Base-by-base conservation (phyloP, 2,888 invertebrate species). In the Neoascia interrupta region DNA sequence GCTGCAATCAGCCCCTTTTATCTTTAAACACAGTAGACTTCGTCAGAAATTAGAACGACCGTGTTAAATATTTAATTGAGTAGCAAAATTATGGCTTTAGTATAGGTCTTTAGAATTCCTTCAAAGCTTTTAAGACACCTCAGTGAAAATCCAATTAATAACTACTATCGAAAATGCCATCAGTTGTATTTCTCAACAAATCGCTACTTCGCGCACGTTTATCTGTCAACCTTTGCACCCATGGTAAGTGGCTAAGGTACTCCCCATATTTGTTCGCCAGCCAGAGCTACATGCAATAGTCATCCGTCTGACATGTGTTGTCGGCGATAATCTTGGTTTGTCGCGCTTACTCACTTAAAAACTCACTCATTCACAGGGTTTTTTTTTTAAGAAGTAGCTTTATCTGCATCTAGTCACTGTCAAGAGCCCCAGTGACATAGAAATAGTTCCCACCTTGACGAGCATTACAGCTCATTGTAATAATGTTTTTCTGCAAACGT, bases 101-200 rank as follows among this genome's bases (percentile, higher is more conserved):
- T n/a, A n/a, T n/a, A n/a, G n/a, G n/a, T n/a, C n/a, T n/a, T n/a
- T n/a, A n/a, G n/a, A n/a, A n/a, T n/a, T n/a, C n/a, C n/a, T n/a
- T n/a, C 19, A 28, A 45, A 31, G 8, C 21, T 19, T n/a, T 34
- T 36, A 26, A 39, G 34, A 6, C 47, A 61, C 28, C 11, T 45
- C 3, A 2, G 5, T 37, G 39, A 53, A 76, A 51, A 64, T 70
- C 43, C 56, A 76, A 70, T 76, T 64, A 76, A 58, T 76, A 70
- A 58, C 23, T 37, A 69, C 58, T 70, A 76, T 70, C 63, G 18
- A 11, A 39, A 70, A 43, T 28, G 10, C 5, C 16, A 58, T 76
- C 75, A 70, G 8, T 18, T 18, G 10, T 10, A 4, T 28, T 19
- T 26, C 11, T 8, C 10, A 10, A 6, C 18, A 34, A n/a, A 10